Conservation (phyloP, 2,797 vertebrate species). For the Hipposideros larvatus region DNA sequence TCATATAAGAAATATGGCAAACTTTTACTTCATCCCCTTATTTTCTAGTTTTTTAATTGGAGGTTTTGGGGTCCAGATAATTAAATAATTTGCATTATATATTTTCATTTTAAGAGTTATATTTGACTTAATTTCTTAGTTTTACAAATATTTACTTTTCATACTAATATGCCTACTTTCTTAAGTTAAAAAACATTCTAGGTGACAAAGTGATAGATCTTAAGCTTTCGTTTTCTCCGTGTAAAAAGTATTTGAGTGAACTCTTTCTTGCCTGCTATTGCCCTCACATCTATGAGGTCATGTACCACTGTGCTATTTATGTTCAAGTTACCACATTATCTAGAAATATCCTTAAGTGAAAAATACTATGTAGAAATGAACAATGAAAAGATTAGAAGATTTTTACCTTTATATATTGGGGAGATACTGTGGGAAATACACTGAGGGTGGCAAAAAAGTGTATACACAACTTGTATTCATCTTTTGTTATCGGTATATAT, state of each 20-base stretch:
- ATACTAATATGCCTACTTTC: background rate
- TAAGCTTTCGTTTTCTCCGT: background rate
- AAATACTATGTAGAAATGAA: background rate
- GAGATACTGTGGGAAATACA: background rate
- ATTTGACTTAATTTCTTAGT: background rate
- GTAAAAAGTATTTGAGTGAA: background rate
- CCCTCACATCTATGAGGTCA: background rate
- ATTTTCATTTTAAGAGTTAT: background rate
- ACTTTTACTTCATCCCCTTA: background rate
- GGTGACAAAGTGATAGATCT: background rate
- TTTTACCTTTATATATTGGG: background rate
- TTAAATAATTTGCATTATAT: background rate
- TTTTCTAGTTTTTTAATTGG: background rate
- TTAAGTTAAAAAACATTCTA: background rate
- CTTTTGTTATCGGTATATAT: no score
- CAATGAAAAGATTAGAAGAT: background rate
- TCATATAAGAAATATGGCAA: background rate
- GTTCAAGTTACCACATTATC: background rate
- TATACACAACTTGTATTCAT: no score
- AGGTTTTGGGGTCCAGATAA: background rate
- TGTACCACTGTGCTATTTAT: background rate
- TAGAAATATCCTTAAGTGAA: background rate
- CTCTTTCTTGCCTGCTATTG: background rate
- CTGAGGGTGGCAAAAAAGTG: no score
- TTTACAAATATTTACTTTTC: background rate